Base-by-base conservation (phyloP, 2,888 invertebrate genomes). In the Caenorhabditis sp. region DNA sequence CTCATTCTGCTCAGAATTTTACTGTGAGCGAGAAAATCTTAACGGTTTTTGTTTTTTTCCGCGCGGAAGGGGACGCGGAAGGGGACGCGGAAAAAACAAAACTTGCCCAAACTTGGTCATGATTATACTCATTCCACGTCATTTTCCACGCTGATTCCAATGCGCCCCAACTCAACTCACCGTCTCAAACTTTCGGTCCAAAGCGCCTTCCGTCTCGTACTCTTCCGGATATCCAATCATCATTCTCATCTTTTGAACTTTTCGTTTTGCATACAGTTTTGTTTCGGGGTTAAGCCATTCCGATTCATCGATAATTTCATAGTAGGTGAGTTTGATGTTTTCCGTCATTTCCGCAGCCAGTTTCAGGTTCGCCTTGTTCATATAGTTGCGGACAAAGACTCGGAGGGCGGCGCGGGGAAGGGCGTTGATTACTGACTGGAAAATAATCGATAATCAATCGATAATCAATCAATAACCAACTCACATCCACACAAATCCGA, bases 191-290 rank as follows among this genome's bases (percentile, higher is more conserved):
- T 58, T 65, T 37, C 28, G 26, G 51, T 74, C 72, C 50, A 74
- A 24, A 2, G 65, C 58, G 28, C 72, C 72, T 20, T 56, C 44
- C 28, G n/a, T 47, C 65, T 74, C 72, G 37, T 74, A 74, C 24
- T 74, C 72, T 20, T 65, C 28, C n/a, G 72, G 47, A n/a, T 74
- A 74, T 2, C 72, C 72, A 35, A 74, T 37, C 35, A 74, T 20
- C 11, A 13, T 58, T 37, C 50, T 58, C 72, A 74, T 65, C 18
- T 58, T 40, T 11, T 37, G 8, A 56, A 74, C 72, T 20, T 74
- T 65, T 24, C 18, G 18, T 15, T 50, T 58, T 13, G 72, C 72
- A 8, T 18, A 9, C 11, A 13, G 22, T 4, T 32, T 56, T 2
- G 72, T 74, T 5, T 13, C n/a, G 18, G 37, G 24, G 8, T 56